Base-by-base conservation (phyloP, 2,113 vertebrate genomes). In the Myrmophylax atrothorax region DNA sequence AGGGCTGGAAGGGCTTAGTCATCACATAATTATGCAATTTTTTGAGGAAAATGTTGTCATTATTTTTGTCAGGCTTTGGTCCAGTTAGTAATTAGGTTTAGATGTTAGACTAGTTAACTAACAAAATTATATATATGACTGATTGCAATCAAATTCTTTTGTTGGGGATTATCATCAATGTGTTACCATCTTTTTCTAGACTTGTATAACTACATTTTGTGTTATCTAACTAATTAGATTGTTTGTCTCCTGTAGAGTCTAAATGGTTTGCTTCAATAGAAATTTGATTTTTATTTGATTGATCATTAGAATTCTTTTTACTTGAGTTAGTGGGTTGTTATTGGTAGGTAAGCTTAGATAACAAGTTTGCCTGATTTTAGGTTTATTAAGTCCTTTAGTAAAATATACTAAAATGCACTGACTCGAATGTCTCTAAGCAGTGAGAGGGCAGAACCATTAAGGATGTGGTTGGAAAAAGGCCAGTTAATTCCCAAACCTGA, bases 1-100 rank as follows among this genome's bases (percentile, higher is more conserved):
- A 66, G 67, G 68, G 7, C 38, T 86, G 28, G 84, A 95, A 96
- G 26, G 58, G 47, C 80, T 93, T 92, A 94, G 62, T 87, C 49
- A 29, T 60, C 31, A 64, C 7, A 12, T 68, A 79, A 81, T 40
- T 72, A 22, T 11, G 84, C 31, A 81, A n/a, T 37, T 72, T 70
- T 3, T 38, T 38, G 5, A 77, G 55, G 14, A 50, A 17, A 3
- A 14, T 3, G 2, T 0, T 26, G 13, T n/a, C 4, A 38, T 47
- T 59, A 11, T 69, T 91, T 87, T 88, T 92, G 11, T 82, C 47
- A 87, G 31, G 10, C 40, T 78, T 58, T 75, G 40, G 56, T 75
- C n/a, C 18, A 82, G 62, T 40, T 25, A 52, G 4, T 78, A 68
- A 63, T 84, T 72, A 66, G 18, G 3, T 73, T 91, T 82, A 53